phyloP scores from a whole-genome alignment of 2,888 invertebrate genomes.

The Hirtodrosophila cameraria region DNA sequence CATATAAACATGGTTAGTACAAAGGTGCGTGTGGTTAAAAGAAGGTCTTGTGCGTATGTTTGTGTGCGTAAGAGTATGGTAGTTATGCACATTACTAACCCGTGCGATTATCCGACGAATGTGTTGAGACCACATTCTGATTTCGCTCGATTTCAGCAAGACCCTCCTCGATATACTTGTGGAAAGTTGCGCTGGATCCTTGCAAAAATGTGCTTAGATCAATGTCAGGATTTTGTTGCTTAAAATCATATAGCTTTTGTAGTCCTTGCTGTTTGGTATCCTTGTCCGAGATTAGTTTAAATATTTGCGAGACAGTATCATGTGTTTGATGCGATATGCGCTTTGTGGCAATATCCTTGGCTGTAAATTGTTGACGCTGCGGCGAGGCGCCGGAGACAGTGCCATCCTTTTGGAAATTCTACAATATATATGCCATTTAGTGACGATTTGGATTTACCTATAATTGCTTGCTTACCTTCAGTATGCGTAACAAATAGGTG shows the following conservation, averaged over 20 bases:
- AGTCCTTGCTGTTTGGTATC: constrained; percentile 93
- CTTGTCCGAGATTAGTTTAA: constrained; percentile 95
- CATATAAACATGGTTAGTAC: constrained; percentile 49
- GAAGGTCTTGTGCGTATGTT: not conserved
- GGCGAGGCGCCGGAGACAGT: constrained; percentile 83
- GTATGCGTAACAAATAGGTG: constrained; percentile 91
- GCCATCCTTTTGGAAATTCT: constrained; percentile 86
- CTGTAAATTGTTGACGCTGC: constrained; percentile 71
- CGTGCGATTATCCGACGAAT: constrained; percentile 64
- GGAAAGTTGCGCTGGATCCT: constrained; percentile 83
- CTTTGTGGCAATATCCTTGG: constrained; percentile 84
- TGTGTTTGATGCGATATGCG: constrained; percentile 91
- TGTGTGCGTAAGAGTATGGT: too few species aligned
- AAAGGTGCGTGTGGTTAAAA: constrained; percentile 46
- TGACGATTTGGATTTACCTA: not conserved
- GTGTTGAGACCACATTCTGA: constrained; percentile 49
- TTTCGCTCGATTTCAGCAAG: constrained; percentile 82
- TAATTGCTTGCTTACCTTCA: constrained; percentile 85
- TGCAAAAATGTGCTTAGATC: constrained; percentile 83
- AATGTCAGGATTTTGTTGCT: constrained; percentile 84
- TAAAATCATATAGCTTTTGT: constrained; percentile 83
- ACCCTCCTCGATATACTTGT: constrained; percentile 84
- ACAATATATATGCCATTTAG: not conserved
- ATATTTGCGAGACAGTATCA: constrained; percentile 93
- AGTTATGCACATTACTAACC: constrained; percentile 46